Conservation (phyloP, 2,888 invertebrate species). For the Sphaeridia pumilis region DNA sequence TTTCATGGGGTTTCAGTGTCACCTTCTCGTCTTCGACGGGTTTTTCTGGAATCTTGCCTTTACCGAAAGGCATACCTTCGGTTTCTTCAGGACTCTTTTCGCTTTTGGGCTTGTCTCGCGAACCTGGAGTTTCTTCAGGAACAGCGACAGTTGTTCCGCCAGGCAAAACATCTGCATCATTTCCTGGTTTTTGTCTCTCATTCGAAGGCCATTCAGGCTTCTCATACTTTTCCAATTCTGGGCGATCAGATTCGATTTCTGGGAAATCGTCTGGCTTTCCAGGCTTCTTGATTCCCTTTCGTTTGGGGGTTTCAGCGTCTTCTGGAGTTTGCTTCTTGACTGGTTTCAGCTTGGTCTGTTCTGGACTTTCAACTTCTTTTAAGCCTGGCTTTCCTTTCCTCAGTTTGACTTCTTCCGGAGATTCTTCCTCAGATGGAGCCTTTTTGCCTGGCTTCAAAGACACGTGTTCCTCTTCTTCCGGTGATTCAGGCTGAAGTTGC, state of each 20-base stretch:
- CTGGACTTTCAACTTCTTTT: background rate
- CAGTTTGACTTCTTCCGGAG: background rate
- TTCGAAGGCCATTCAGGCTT: constrained; percentile 37
- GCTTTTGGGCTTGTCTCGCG: background rate
- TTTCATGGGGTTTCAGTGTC: background rate
- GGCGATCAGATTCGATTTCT: constrained; percentile 16
- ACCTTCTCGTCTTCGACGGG: background rate
- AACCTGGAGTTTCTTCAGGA: background rate
- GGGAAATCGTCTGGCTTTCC: background rate
- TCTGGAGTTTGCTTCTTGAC: background rate
- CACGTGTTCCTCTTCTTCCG: constrained; percentile 14
- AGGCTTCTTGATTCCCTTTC: background rate
- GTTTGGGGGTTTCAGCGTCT: background rate
- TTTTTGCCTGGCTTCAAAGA: constrained; percentile 37
- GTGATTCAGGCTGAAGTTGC: background rate
- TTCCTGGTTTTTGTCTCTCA: constrained; percentile 25
- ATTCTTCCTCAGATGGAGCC: constrained; percentile 1
- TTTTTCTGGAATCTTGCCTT: background rate
- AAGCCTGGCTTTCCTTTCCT: background rate
- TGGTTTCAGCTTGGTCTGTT: background rate
- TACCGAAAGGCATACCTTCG: background rate
- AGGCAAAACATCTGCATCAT: constrained; percentile 19
- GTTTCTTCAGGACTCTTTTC: background rate
- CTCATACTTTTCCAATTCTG: constrained; percentile 19
- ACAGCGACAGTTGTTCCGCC: background rate